phyloP scores from a whole-genome alignment of 2,797 vertebrate species.

The Neosalanx taihuensis region DNA sequence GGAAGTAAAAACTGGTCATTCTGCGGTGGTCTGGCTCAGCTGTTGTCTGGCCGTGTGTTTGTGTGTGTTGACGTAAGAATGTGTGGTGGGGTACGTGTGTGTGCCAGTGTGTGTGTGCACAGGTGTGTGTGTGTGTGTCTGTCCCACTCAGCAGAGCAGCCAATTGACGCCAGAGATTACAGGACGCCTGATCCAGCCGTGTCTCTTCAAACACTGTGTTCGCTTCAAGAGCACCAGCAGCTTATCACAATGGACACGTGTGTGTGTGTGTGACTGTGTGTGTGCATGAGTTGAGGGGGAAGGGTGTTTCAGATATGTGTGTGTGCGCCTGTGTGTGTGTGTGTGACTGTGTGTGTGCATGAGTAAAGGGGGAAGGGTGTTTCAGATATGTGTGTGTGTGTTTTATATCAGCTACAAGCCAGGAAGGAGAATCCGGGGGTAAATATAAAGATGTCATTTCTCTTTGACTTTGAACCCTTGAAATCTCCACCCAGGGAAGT shows the following conservation, averaged over 20 bases:
- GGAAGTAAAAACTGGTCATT: conserved; percentile 32
- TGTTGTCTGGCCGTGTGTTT: too few relatives aligned
- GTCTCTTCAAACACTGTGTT: conserved; percentile 13
- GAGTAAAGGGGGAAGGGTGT: not conserved
- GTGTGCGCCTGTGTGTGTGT: not conserved
- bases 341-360: not conserved
- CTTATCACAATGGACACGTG: conserved; percentile 9
- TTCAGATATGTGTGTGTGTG: not conserved
- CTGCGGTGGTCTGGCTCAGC: not conserved
- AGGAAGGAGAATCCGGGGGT: not conserved
- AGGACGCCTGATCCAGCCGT: conserved; percentile 16
- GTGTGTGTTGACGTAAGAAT: too few relatives aligned
- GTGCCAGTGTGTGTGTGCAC: too few relatives aligned
- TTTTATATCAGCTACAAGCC: not conserved
- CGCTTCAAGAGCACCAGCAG: conserved; percentile 21
- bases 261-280: not conserved
- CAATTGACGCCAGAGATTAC: conserved; percentile 28
- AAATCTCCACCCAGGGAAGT: not conserved
- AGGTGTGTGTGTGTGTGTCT: conserved; percentile 2
- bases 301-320: not conserved
- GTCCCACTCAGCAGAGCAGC: conserved; percentile 18
- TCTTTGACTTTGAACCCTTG: conserved; percentile 32
- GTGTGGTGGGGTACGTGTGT: too few relatives aligned
- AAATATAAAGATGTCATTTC: not conserved
- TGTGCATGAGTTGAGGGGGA: not conserved